Evolutionary conservation across 2,113 vertebrate genomes (phyloP), one percentile per base, ranked within the genome.

Genomic region (Tylochromis polylepis): DNA sequence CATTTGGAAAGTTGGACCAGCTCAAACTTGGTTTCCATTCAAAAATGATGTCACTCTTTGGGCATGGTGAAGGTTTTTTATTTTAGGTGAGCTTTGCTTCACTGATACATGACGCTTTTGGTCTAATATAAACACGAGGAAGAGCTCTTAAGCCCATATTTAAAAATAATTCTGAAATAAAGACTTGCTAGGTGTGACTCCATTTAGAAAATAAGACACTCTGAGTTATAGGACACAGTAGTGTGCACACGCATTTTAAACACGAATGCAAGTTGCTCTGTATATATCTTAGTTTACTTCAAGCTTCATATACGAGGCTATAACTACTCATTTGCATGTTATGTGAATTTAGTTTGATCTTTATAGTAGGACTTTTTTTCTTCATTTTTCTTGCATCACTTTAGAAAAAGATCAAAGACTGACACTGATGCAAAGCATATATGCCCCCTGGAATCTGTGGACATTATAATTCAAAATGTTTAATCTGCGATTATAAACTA

Each of bases 1-100:
- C 67, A 83, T 84, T 94, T 89, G 53, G 67, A 60, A 91, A 93
- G 87, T 91, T 93, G 85, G 88, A 90, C 87, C 72, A n/a, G 79
- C 86, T 87, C 24, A 41, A 87, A 91, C 86, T 88, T 83, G 82
- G 81, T 67, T 83, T 92, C 55, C 83, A 79, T 92, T 90, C 65
- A 90, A 78, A 81, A 72, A 62, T 88, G 81, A 90, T 89, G 90
- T 91, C 86, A 85, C 56, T 91, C 41, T 82, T 34, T 82, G 49
- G 58, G 36, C 65, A 65, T 3, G 3, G 51, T 12, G 78, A 75
- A 79, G 59, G 3, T 5, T 65, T 51, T 51, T 77, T 77, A 58
- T 89, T 88, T 89, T 58, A 88, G 77, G 58, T 82, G 49, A 62
- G 86, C 80, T 60, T 58, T 16, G 46, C 67, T 86, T 79, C 56